Percentiles rank a stretch among this genome's conserved stretches.
These are phyloP conservation scores for Athene cunicularia DNA, from an alignment of 2,113 vertebrate genomes.

Conservation along the genomic window DNA sequence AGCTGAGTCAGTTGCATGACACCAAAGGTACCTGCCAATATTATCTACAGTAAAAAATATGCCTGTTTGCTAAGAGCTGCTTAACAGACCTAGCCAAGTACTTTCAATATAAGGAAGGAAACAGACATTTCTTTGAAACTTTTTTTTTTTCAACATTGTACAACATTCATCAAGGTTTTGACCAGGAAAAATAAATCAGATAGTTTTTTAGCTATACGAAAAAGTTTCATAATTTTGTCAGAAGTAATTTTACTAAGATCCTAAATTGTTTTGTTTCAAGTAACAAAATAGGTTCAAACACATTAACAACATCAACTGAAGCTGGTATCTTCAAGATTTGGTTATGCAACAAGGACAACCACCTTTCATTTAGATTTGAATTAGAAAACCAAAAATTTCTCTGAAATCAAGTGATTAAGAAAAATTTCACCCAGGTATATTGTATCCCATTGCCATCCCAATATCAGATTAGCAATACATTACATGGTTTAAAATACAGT, in stretches of 20 bases:
- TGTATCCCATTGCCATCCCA: fast-evolving
- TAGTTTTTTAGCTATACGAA: neutral
- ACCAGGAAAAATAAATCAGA: neutral
- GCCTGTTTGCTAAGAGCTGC: neutral
- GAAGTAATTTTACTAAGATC: neutral
- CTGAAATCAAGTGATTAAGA: neutral
- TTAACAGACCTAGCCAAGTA: neutral
- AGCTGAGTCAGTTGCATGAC: neutral
- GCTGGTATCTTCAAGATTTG: fast-evolving
- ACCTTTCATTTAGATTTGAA: neutral
- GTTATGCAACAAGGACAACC: neutral
- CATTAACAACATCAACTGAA: neutral
- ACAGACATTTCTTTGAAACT: neutral
- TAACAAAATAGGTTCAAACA: neutral
- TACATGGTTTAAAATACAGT: neutral
- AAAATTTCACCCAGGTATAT: neutral
- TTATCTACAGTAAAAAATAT: neutral
- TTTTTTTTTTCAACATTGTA: neutral
- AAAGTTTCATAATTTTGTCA: neutral
- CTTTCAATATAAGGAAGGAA: neutral
- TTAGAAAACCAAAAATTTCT: neutral
- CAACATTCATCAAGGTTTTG: neutral
- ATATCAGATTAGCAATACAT: fast-evolving
- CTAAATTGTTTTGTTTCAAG: neutral
- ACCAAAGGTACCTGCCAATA: neutral